Evolutionary conservation across 2,113 vertebrate species (phyloP).

Genomic region (Lamprotornis superbus): DNA sequence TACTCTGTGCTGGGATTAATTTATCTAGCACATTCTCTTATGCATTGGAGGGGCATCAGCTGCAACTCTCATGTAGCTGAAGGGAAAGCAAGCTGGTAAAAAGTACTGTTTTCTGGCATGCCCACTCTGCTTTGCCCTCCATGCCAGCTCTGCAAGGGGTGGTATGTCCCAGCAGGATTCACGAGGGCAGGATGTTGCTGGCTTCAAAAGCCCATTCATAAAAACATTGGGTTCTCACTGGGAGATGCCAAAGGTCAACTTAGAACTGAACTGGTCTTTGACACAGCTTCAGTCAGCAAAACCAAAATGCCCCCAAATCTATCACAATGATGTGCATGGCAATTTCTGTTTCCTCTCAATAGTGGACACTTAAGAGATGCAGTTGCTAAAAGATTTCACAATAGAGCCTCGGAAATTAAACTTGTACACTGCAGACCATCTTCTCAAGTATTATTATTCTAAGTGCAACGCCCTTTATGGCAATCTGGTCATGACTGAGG

Average conservation of each 20-base stretch:
- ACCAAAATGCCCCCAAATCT: background rate
- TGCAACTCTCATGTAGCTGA: background rate
- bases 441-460: background rate
- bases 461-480: background rate
- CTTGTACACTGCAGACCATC: background rate
- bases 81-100: background rate
- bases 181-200: background rate
- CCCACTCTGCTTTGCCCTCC: background rate
- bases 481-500: background rate
- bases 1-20: background rate
- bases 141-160: background rate
- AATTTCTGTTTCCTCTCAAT: background rate
- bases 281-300: background rate
- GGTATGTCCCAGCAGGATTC: background rate
- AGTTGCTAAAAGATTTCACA: background rate
- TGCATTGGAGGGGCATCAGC: background rate
- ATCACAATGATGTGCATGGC: background rate
- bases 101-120: background rate
- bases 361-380: background rate
- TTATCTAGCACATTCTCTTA: background rate
- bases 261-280: background rate
- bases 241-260: background rate
- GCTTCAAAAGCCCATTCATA: conserved; percentile 11
- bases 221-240: background rate
- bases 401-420: background rate